A percentile compares a stretch with the other conserved stretches of the same genome.
These are phyloP conservation scores for Elmis aenea DNA, from an alignment of 2,888 invertebrate species.

Conservation along the genomic window DNA sequence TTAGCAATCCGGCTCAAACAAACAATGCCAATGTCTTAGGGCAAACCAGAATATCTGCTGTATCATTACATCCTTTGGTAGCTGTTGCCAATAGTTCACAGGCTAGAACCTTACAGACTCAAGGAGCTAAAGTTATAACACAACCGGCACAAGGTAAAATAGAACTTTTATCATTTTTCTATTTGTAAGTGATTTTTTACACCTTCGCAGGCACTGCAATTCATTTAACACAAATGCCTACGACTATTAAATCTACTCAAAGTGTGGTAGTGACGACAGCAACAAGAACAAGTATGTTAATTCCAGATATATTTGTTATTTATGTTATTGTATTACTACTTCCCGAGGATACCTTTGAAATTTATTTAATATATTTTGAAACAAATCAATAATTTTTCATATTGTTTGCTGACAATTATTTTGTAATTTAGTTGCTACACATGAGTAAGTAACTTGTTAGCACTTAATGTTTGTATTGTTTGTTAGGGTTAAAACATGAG, in stretches of 20 bases:
- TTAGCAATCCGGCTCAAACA: constrained; percentile 30
- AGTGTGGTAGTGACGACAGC: constrained; percentile 29
- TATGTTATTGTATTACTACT: not conserved
- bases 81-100: constrained; percentile 38
- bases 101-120: constrained; percentile 33
- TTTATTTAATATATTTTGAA: not conserved
- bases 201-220: constrained; percentile 36
- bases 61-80: constrained; percentile 40
- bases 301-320: not conserved
- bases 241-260: constrained; percentile 36
- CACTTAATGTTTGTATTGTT: no score
- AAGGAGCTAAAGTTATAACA: constrained; percentile 44
- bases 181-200: not conserved
- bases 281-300: constrained; percentile 42
- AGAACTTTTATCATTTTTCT: not conserved
- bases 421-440: no score
- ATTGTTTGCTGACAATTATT: no score
- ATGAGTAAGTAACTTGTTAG: no score
- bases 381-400: no score
- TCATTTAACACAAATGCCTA: constrained; percentile 41
- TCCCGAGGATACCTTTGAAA: not conserved
- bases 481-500: not conserved
- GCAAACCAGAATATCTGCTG: constrained; percentile 37
- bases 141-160: constrained; percentile 39
- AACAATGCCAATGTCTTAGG: constrained; percentile 30